Base-by-base conservation (phyloP, 1,140 invertebrate genomes). In the Macrosteles quadrilineatus region DNA sequence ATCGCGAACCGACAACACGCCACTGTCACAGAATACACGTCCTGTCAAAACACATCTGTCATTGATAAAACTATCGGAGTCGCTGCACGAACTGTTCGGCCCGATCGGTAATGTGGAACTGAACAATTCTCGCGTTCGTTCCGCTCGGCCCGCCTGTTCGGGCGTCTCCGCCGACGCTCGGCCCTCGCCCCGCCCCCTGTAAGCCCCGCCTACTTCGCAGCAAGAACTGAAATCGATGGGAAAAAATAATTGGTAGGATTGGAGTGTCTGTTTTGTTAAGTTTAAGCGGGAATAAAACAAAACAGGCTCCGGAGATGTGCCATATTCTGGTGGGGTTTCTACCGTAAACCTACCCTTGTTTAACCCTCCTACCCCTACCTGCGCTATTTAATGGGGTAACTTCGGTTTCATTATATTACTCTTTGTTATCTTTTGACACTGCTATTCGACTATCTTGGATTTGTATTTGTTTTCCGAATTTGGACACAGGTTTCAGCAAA, bases 241-340 rank as follows among this genome's bases (percentile, higher is more conserved):
- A 66, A 66, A 66, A 59, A 66, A 66, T 66, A 43, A 66, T 66
- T 66, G 32, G 32, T 66, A 59, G 55, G 55, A 59, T 59, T 59
- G 25, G 21, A 59, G 55, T 59, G 55, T 50, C 47, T 50, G 47
- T 50, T 50, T 50, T 50, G 47, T 50, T 50, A 50, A 50, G 47
- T 50, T 50, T 50, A 50, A 30, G 27, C 23, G 12, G 55, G 55
- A 29, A 59, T 29, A 59, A 59, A 59, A 59, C 55, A 59, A 29
- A 29, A 6, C 55, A 9, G 4, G 47, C 47, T 23, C 27, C 55
- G 55, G 55, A 59, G 55, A 59, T 59, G 55, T 59, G 55, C 55
- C 55, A 59, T 59, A 59, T 59, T 59, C 55, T 29, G 55, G 55
- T 25, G 21, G 23, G 55, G 55, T 59, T 50, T 50, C 14, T 50